These are phyloP conservation scores for Micrasema longulum DNA, from an alignment of 1,140 invertebrate genomes.

Conservation along the genomic window DNA sequence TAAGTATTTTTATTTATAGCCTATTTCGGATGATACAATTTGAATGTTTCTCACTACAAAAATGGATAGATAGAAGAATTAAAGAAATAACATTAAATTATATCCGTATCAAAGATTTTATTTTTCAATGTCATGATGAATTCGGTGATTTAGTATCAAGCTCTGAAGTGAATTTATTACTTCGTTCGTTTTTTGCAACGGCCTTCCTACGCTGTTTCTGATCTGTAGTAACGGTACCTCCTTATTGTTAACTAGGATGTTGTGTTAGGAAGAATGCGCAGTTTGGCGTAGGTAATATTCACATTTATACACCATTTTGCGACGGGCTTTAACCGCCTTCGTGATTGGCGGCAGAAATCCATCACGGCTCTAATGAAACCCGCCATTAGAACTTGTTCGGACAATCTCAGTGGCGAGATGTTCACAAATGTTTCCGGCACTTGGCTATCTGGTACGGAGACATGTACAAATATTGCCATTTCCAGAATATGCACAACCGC, in stretches of 20 bases:
- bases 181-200: background rate
- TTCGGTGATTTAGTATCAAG: background rate
- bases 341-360: constrained; percentile 14
- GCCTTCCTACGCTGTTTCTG: too few relatives aligned
- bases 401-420: constrained; percentile 2
- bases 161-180: background rate
- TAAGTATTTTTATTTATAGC: too few relatives aligned
- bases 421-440: constrained; percentile 29
- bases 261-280: too few relatives aligned
- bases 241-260: too few relatives aligned
- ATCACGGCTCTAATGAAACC: constrained; percentile 36
- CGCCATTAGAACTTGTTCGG: constrained; percentile 26
- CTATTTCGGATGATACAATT: too few relatives aligned
- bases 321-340: background rate
- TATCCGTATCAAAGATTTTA: too few relatives aligned
- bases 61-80: too few relatives aligned
- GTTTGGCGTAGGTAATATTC: background rate
- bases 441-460: constrained; percentile 30
- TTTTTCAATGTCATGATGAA: background rate
- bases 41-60: too few relatives aligned
- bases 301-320: constrained; percentile 17
- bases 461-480: constrained; percentile 24
- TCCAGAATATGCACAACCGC: constrained; percentile 17
- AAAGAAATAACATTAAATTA: too few relatives aligned
- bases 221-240: too few relatives aligned